Conservation (phyloP, 2,113 vertebrate species). For the Lichenostomus cassidix region DNA sequence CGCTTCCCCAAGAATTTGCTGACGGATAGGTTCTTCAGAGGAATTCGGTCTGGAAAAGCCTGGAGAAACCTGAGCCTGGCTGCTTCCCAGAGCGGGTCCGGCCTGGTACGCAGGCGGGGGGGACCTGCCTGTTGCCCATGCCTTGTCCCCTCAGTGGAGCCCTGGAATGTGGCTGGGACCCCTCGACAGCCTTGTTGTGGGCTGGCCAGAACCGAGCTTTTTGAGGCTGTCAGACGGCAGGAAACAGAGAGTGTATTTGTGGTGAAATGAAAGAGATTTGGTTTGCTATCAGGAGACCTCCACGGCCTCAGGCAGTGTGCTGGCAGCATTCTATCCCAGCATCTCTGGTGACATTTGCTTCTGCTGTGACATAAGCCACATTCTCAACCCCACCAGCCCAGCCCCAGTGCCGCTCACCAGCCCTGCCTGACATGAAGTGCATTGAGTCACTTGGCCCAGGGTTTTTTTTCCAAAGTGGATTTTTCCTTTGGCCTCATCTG, state of each 20-base stretch:
- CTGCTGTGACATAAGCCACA: not conserved
- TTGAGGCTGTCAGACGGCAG: not conserved
- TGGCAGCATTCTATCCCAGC: not conserved
- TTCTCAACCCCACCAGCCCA: not conserved
- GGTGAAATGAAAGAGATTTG: not conserved
- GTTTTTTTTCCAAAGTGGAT: not conserved
- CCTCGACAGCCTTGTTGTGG: accelerated
- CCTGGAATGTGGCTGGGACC: accelerated
- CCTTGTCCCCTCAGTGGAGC: not conserved
- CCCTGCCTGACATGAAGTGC: accelerated
- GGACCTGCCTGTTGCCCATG: not conserved
- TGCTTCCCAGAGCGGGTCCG: not conserved
- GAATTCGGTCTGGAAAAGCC: slow-evolving; percentile 19
- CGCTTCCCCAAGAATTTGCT: slow-evolving; percentile 44
- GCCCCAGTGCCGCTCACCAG: accelerated
- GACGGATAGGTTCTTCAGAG: not conserved
- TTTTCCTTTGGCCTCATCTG: not conserved
- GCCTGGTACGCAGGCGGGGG: not conserved
- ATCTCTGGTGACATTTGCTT: not conserved
- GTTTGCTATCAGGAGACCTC: not conserved
- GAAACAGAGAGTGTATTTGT: not conserved
- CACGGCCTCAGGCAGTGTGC: accelerated
- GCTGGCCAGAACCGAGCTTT: accelerated
- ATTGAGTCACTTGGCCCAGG: not conserved
- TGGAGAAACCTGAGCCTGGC: slow-evolving; percentile 16